Conservation (phyloP, 2,797 vertebrate species). For the Nyctalus aviator region DNA sequence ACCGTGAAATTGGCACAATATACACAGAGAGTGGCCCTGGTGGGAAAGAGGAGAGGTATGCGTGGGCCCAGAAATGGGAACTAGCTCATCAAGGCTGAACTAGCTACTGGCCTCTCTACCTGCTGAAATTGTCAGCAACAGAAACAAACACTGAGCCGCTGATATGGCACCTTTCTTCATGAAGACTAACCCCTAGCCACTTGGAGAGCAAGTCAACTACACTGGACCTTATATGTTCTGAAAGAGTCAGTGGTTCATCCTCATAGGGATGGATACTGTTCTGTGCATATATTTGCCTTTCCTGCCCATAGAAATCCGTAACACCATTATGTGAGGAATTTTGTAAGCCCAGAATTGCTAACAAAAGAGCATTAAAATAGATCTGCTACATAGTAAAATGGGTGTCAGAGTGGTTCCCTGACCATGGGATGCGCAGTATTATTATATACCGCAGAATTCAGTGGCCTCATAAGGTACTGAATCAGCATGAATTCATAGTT, state of each 20-base stretch:
- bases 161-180: background rate
- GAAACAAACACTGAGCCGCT: background rate
- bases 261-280: background rate
- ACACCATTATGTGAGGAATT: background rate
- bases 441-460: background rate
- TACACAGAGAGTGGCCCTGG: background rate
- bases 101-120: background rate
- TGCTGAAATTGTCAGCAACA: background rate
- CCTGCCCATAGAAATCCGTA: background rate
- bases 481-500: background rate
- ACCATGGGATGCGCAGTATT: background rate
- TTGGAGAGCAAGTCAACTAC: background rate
- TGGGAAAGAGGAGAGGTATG: background rate
- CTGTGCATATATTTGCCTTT: background rate
- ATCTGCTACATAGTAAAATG: background rate
- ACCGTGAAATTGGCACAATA: background rate
- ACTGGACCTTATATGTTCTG: background rate
- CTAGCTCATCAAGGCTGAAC: background rate
- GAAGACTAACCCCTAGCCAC: background rate
- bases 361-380: background rate
- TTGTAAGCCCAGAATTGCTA: background rate
- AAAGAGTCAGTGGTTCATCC: background rate
- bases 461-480: background rate
- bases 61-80: background rate
- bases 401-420: background rate